phyloP scores from a whole-genome alignment of 2,888 invertebrate genomes.

The Autographa pulchrina region DNA sequence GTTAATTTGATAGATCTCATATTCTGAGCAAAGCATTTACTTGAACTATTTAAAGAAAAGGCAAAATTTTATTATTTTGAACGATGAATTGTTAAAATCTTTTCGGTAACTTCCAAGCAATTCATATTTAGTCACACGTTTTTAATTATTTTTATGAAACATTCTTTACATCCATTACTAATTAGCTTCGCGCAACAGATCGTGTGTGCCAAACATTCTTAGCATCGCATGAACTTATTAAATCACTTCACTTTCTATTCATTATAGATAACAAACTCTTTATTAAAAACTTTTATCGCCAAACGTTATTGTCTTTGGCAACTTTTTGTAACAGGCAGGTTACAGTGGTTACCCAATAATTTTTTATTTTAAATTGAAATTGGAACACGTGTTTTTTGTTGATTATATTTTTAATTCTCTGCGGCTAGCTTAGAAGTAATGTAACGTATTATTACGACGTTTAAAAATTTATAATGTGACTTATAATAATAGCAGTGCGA shows the following conservation, averaged over 20 bases:
- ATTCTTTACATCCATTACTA: conserved; percentile 13
- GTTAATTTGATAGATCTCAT: too few species aligned
- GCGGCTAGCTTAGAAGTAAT: not conserved
- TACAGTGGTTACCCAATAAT: conserved; percentile 7
- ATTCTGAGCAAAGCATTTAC: too few species aligned
- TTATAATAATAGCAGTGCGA: not conserved
- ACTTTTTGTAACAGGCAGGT: conserved; percentile 21
- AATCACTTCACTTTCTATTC: conserved; percentile 54
- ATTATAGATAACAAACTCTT: conserved; percentile 52
- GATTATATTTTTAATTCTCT: not conserved
- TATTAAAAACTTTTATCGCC: conserved; percentile 30
- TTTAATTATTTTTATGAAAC: conserved; percentile 1
- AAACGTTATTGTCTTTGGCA: conserved; percentile 44
- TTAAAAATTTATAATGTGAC: not conserved
- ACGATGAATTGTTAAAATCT: not conserved
- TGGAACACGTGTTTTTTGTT: conserved; percentile 1
- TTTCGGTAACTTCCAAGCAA: not conserved
- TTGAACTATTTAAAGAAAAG: too few species aligned
- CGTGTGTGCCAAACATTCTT: conserved; percentile 42
- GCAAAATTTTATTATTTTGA: too few species aligned
- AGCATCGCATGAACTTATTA: conserved; percentile 44
- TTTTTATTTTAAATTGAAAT: conserved; percentile 26
- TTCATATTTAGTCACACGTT: not conserved
- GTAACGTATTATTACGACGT: not conserved
- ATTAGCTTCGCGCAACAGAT: conserved; percentile 34